These are phyloP conservation scores for Leptatherina wallacei DNA, from an alignment of 2,797 vertebrate genomes.

Conservation along the genomic window DNA sequence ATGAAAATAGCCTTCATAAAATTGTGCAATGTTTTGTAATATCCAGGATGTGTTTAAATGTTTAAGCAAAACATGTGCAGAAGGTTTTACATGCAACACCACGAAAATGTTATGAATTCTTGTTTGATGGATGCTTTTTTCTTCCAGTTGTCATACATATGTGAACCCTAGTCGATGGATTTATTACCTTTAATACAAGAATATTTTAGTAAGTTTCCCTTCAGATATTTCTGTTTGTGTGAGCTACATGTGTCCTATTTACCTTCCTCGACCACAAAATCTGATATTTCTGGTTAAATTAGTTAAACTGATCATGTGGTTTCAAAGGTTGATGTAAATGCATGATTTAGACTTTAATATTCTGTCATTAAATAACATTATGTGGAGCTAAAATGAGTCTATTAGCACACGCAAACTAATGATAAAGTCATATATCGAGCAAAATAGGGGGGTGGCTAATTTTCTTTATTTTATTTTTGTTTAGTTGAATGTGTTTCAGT, in stretches of 20 bases:
- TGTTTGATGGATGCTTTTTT: conserved; percentile 35
- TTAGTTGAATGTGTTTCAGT: not conserved
- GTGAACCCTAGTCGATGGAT: conserved; percentile 82
- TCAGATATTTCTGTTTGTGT: conserved; percentile 9
- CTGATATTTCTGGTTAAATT: too few relatives aligned
- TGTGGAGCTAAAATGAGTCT: too few relatives aligned
- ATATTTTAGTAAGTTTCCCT: conserved; percentile 79
- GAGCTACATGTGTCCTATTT: not conserved
- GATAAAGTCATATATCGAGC: not conserved
- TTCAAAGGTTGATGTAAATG: not conserved
- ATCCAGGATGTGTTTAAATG: not conserved
- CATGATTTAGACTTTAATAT: not conserved
- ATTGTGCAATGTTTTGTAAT: too few relatives aligned
- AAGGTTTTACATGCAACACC: not conserved
- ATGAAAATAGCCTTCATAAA: not conserved
- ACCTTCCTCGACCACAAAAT: not conserved
- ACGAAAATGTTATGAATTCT: not conserved
- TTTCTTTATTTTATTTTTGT: not conserved
- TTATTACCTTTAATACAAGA: conserved; percentile 79
- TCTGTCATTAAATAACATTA: not conserved
- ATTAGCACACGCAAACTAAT: not conserved
- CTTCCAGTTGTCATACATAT: conserved; percentile 75
- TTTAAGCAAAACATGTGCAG: not conserved
- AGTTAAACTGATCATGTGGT: not conserved
- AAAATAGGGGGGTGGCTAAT: not conserved